These are phyloP conservation scores for Ceramica pisi DNA, from an alignment of 2,888 invertebrate genomes.

Conservation along the genomic window DNA sequence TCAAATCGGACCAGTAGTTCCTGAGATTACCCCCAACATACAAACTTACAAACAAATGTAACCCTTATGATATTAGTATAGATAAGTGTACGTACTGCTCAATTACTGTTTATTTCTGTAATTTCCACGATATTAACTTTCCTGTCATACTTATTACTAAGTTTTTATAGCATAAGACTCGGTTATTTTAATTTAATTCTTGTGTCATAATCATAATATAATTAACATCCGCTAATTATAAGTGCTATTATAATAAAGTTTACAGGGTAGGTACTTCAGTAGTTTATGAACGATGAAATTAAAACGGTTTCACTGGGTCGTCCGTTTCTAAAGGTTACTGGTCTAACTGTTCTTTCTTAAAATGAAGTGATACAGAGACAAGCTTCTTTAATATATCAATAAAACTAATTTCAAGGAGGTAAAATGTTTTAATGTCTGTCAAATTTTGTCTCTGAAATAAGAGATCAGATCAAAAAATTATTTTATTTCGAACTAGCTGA, in stretches of 20 bases:
- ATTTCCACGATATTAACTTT: not conserved
- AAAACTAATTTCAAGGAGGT: not conserved
- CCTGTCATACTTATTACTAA: not conserved
- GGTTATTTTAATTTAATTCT: not conserved
- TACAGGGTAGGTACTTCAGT: conserved; percentile 15
- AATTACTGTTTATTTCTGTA: not conserved
- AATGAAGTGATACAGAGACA: not conserved
- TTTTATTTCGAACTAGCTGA: no score
- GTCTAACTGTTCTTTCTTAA: not conserved
- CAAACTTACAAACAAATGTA: no score
- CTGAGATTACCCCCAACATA: no score
- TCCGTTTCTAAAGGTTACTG: conserved; percentile 11
- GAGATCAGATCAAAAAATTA: no score
- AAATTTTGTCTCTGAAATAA: not conserved
- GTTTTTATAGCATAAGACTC: not conserved
- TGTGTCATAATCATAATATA: not conserved
- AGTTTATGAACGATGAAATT: conserved; percentile 21
- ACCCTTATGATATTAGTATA: no score
- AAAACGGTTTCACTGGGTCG: not conserved
- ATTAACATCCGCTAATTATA: not conserved
- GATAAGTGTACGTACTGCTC: not conserved
- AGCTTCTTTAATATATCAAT: not conserved
- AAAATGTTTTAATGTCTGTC: not conserved
- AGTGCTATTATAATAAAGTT: conserved; percentile 3
- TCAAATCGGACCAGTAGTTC: no score